Base-by-base conservation (phyloP, 2,888 invertebrate genomes). In the Leptura quadrifasciata region DNA sequence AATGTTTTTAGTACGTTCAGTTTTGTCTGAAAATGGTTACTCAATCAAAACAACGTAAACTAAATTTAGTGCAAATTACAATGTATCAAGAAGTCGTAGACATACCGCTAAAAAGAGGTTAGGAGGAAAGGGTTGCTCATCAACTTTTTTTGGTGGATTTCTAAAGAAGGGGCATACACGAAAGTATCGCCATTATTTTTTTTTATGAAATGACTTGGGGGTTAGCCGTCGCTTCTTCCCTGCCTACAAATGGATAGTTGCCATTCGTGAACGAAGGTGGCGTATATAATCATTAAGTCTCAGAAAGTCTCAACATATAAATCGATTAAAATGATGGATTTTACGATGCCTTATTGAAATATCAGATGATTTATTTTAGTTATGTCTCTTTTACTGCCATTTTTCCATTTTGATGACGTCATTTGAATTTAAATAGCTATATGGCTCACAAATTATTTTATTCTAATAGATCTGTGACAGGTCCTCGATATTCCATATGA, bases 371-470 rank as follows among this genome's bases (percentile, higher is more conserved):
- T 60, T 60, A 60, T 60, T 24, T 8, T 15, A 24, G 24, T 24
- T 60, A n/a, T 60, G 20, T 60, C 60, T 15, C 15, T 39, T 24
- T 60, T 60, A 60, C 60, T n/a, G n/a, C 27, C 60, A 60, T 21
- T 60, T 60, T 58, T 60, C 60, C 60, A 60, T 60, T 60, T 60
- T 8, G 4, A 27, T 60, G 27, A 27, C 60, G 5, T 60, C 24
- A 58, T 24, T 60, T 9, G 21, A 20, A 21, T 60, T 4, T 60
- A 58, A 12, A 24, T 24, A 58, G 15, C n/a, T n/a, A 24, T 10
- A 58, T 12, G 10, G 58, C 10, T 10, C 35, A 10, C 35, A 35
- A 8, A 35, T 35, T 35, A 39, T 39, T 39, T 39, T 39, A 39
- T 39, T 39, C 39, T 12, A 39, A 15, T 39, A 39, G 39, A 39